A percentile compares a stretch with the other conserved stretches of the same genome.
These are phyloP conservation scores for Lucilia cuprina DNA, from an alignment of 1,140 invertebrate species.

Conservation along the genomic window DNA sequence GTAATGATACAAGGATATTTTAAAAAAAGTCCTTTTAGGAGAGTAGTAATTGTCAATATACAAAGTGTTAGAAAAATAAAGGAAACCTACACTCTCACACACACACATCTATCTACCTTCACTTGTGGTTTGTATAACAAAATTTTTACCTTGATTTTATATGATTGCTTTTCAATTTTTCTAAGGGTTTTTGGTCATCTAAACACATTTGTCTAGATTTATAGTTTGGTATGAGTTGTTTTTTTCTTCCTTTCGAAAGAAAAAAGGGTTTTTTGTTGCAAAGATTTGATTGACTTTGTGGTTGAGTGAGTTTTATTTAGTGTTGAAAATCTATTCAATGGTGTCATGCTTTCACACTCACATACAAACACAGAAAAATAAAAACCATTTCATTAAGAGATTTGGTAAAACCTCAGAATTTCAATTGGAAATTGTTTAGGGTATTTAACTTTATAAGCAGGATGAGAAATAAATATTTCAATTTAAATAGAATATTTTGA, in stretches of 20 bases:
- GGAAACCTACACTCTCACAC: neutral
- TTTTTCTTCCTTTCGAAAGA: neutral
- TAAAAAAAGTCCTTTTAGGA: too few relatives aligned
- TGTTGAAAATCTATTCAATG: neutral
- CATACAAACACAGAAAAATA: neutral
- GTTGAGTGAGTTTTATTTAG: slow-evolving; percentile 29
- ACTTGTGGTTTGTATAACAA: neutral
- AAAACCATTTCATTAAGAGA: neutral
- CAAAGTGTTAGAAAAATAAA: neutral
- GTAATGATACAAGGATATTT: neutral
- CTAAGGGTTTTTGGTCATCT: neutral
- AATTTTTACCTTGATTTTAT: neutral
- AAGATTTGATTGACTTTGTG: slow-evolving; percentile 29
- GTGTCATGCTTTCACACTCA: neutral
- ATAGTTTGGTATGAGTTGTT: neutral
- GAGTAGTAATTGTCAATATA: neutral
- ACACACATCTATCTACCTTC: too few relatives aligned
- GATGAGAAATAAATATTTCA: neutral
- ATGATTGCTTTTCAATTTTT: neutral
- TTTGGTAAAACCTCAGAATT: slow-evolving; percentile 1
- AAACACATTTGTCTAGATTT: too few relatives aligned
- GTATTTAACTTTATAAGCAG: neutral
- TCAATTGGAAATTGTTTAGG: neutral
- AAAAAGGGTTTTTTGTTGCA: neutral
- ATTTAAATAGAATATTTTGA: neutral